Evolutionary conservation across 2,797 vertebrate genomes (phyloP), one percentile per base, ranked within the genome.

Genomic region (Malurus splendens): DNA sequence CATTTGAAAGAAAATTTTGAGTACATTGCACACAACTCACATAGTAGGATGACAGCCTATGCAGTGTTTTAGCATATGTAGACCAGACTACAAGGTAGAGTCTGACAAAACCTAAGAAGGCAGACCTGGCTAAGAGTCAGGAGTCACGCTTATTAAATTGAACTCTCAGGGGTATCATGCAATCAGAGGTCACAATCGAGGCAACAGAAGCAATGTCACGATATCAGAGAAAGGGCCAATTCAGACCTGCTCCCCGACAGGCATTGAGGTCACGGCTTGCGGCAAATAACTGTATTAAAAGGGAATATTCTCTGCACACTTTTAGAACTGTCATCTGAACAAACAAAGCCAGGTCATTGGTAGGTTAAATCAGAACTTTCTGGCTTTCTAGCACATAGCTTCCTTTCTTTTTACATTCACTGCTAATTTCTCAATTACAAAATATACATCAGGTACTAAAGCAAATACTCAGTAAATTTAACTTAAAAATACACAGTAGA

Each of bases 81-180:
- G 92, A 90, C 78, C 82, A 93, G 87, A 94, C 77, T 94, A 93
- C 79, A 74, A 71, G 95, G 95, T 7, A 91, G 64, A 92, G 81
- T 70, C 93, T 95, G 94, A 95, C 92, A 96, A 95, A 95, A 96
- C 89, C 87, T 94, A 92, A 87, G 86, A 82, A 95, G 89, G 95
- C 95, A 93, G 95, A 96, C 94, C 95, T 96, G 95, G 93, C 93
- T 96, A 96, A 96, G 94, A 97, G 97, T 95, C 97, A 98, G 98
- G 98, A 99, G 98, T 99, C 98, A 99, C 94, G 98, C 98, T 97
- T 98, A 97, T 99, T 99, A 99, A 93, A 96, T 81, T 86, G 94
- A 97, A 96, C 96, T 98, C 98, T 98, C 98, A 98, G 98, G 98
- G 97, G 97, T 98, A 98, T 98, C 97, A 97, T 93, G 97, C 93